Evolutionary conservation across 2,797 vertebrate genomes (phyloP).

Genomic region (Bryconaethiops microstoma): DNA sequence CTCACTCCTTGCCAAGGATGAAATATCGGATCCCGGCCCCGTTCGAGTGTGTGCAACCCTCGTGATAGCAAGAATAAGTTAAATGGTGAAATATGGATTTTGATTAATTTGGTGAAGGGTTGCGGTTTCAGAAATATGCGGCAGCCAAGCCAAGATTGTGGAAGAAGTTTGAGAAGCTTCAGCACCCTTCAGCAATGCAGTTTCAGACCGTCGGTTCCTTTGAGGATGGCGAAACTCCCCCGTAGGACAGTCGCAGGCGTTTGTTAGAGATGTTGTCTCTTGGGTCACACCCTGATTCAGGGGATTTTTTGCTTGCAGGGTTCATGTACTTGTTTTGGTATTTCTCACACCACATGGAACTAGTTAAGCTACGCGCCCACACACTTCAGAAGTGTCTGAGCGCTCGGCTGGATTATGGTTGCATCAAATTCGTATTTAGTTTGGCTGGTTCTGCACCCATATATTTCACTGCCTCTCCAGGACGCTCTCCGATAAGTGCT

Average conservation of each 20-base stretch:
- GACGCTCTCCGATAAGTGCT: conserved; percentile 26
- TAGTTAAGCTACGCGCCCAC: conserved; percentile 34
- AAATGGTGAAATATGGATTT: conserved; percentile 2
- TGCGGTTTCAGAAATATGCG: not conserved
- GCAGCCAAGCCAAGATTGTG: conserved; percentile 20
- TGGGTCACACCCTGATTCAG: not conserved
- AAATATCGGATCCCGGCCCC: not conserved
- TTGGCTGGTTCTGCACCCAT: conserved; percentile 22
- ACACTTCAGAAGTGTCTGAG: conserved; percentile 27
- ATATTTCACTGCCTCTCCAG: conserved; percentile 37
- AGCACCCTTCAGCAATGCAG: not conserved
- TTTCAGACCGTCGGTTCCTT: not conserved
- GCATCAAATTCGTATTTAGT: conserved; percentile 28
- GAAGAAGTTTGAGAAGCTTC: not conserved
- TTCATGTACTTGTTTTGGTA: conserved; percentile 25
- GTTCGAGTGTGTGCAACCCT: not conserved
- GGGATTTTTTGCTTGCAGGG: conserved; percentile 4
- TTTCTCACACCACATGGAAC: conserved; percentile 43
- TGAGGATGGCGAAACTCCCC: not conserved
- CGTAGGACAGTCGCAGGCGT: not conserved
- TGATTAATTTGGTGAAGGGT: conserved; percentile 23
- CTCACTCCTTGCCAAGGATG: not conserved
- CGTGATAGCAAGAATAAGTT: conserved; percentile 16
- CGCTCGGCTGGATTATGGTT: not conserved
- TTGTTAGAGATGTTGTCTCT: not conserved